Conservation (phyloP, 2,888 invertebrate genomes). For the Noctua comes region DNA sequence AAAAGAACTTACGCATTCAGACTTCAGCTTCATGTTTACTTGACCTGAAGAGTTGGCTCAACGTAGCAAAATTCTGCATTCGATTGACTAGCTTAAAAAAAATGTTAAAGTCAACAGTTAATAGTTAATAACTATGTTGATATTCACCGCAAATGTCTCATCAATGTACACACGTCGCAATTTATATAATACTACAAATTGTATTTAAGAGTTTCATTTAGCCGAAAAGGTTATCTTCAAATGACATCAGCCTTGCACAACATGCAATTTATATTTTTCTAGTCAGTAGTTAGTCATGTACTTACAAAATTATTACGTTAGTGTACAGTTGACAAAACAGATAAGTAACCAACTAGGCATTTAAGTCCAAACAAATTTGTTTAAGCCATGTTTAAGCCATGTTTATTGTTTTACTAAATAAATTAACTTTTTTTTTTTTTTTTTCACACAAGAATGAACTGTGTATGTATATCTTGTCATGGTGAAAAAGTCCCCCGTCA, state of each 20-base stretch:
- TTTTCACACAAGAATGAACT: background rate
- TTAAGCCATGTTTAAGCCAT: too few relatives aligned
- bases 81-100: background rate
- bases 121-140: background rate
- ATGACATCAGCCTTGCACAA: constrained; percentile 13
- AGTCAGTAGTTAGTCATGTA: constrained; percentile 2
- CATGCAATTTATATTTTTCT: constrained; percentile 21
- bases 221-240: constrained; percentile 32
- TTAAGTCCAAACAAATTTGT: background rate
- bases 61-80: background rate
- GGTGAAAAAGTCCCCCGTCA: background rate
- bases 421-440: background rate
- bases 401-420: background rate
- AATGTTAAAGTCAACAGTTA: background rate
- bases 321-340: constrained; percentile 7
- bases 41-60: background rate
- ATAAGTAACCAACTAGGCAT: background rate
- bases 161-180: background rate
- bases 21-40: background rate
- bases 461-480: background rate
- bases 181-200: background rate
- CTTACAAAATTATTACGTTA: constrained; percentile 3
- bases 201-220: background rate
- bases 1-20: background rate
- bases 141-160: background rate